A percentile compares a stretch with the other conserved stretches of the same genome.
Evolutionary conservation across 2,113 vertebrate genomes (phyloP).

Genomic region (Oenanthe oenanthe): DNA sequence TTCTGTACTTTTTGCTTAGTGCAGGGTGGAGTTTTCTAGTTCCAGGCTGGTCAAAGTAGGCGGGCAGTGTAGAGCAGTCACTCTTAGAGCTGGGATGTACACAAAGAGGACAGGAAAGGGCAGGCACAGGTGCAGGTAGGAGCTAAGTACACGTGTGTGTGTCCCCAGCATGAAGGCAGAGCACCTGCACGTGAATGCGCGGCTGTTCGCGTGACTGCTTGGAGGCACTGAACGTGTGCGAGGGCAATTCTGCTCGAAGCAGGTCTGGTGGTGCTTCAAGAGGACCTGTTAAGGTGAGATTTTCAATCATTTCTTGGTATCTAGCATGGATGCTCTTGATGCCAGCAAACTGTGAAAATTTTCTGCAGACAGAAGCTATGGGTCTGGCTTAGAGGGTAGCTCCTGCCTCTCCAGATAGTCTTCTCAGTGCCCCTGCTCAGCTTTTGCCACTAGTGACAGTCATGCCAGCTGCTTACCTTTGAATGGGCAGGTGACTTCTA

Average conservation of each 20-base stretch:
- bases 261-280: not conserved
- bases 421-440: not conserved
- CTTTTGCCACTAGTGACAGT: not conserved
- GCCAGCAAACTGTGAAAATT: not conserved
- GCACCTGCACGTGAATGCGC: rapidly evolving
- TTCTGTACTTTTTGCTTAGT: not conserved
- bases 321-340: not conserved
- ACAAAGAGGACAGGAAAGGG: not conserved
- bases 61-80: not conserved
- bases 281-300: conserved; percentile 16
- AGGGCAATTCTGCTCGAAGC: not conserved
- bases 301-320: not conserved
- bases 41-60: not conserved
- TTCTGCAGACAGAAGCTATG: not conserved
- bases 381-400: not conserved
- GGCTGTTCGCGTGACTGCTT: not conserved
- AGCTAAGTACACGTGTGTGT: rapidly evolving
- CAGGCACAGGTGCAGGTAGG: not conserved
- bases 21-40: conserved; percentile 27
- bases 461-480: not conserved
- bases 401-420: not conserved
- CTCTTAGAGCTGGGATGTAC: not conserved
- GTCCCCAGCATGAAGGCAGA: not conserved
- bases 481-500: not conserved
- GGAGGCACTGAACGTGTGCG: not conserved